Percentiles rank a stretch among this genome's conserved stretches.
Conservation (phyloP, 2,113 vertebrate genomes). For the Psittacus erithacus region DNA sequence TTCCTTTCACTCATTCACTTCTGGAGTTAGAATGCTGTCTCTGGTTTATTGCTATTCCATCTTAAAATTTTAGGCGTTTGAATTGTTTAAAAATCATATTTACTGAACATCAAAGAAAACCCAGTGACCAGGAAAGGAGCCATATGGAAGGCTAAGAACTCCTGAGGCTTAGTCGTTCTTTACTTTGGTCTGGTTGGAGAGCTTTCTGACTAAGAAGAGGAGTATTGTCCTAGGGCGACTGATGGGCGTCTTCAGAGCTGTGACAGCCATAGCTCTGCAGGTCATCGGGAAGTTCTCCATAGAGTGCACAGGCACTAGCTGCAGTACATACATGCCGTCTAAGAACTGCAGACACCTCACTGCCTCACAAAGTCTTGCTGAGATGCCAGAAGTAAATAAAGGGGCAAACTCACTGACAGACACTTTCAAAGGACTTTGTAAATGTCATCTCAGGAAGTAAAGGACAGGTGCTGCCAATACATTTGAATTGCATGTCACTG, state of each 20-base stretch:
- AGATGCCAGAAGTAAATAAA: neutral
- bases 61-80: neutral
- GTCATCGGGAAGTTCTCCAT: neutral
- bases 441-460: neutral
- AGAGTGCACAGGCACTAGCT: neutral
- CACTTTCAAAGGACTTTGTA: neutral
- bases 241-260: neutral
- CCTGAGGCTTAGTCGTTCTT: neutral
- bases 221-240: rapidly evolving
- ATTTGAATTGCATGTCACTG: neutral
- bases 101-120: neutral
- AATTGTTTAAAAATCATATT: neutral
- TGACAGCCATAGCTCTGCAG: neutral
- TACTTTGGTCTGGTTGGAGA: neutral
- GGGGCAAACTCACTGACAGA: rapidly evolving
- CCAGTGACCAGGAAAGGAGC: rapidly evolving
- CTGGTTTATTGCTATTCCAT: neutral
- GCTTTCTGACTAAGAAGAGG: neutral
- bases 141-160: neutral
- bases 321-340: neutral
- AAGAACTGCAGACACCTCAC: neutral
- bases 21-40: neutral
- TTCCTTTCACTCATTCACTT: rapidly evolving
- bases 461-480: neutral
- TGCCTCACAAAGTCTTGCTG: neutral